Base-by-base conservation (phyloP, 2,113 vertebrate genomes). In the Anguilla rostrata region DNA sequence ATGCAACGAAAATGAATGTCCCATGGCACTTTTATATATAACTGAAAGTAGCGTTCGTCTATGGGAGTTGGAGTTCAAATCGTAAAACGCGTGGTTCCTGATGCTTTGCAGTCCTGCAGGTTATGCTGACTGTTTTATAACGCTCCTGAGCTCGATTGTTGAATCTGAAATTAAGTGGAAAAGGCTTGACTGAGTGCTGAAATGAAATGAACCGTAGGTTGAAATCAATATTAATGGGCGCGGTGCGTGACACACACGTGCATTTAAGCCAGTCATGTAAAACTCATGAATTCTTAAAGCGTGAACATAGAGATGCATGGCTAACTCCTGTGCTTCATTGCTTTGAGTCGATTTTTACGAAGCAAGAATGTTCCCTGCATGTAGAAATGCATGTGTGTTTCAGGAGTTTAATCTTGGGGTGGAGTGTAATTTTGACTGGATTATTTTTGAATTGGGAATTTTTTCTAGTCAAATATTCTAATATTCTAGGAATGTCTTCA, bases 211-310 rank as follows among this genome's bases (percentile, higher is more conserved):
- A 66, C 63, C 71, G 63, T 82, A 82, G 16, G 85, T 87, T 43
- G 5, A 87, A 83, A 90, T 92, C 82, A 87, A 86, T 91, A 84
- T 94, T 92, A 93, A 93, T 88, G 81, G 80, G 63, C 75, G 86
- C 86, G 16, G 87, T 94, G 90, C 89, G 94, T 94, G 89, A 93
- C 94, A 92, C 89, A 94, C 16, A 15, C 41, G 39, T 82, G 83
- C 81, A 89, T 93, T 91, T 91, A 85, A 93, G 82, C 84, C 91
- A 82, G 86, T 91, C 88, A 91, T 83, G 85, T 90, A 88, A 85
- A 87, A 83, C 53, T 87, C 88, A 89, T 93, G 88, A 88, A 84
- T 89, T 81, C 89, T 91, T 93, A 39, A 93, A 89, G 82, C 88
- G 78, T 12, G 41, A 34, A 29, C 5, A 71, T 85, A 82, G 83